Percentiles rank a stretch among this genome's conserved stretches.
Conservation (phyloP, 1,140 invertebrate species). For the Lepidurus couesii region DNA sequence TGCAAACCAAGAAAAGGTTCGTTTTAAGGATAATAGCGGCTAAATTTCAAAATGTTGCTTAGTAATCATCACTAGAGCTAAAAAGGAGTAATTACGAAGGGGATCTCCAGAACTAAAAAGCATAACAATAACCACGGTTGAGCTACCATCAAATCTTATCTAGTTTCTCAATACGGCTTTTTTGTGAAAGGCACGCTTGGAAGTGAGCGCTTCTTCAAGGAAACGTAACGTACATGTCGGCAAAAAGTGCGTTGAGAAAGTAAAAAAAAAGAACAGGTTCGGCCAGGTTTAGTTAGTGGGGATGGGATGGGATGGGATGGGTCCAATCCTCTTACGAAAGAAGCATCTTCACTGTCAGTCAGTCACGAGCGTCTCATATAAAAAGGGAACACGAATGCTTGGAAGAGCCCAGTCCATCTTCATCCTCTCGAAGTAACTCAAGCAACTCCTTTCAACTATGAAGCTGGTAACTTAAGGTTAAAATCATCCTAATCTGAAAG, state of each 20-base stretch:
- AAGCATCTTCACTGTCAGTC: not conserved
- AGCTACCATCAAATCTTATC: too few species aligned
- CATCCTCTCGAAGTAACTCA: not conserved
- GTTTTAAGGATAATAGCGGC: too few species aligned
- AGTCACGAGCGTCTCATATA: not conserved
- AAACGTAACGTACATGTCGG: not conserved
- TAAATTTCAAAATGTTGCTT: too few species aligned
- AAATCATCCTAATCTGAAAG: not conserved
- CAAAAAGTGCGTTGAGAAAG: not conserved
- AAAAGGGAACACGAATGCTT: not conserved
- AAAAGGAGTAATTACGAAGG: too few species aligned
- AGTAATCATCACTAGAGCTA: too few species aligned
- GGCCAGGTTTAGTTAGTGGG: not conserved
- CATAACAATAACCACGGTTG: too few species aligned
- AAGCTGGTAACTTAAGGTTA: not conserved
- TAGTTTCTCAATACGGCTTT: too few species aligned
- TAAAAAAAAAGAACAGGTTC: not conserved
- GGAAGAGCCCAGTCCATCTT: not conserved
- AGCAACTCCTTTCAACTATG: not conserved
- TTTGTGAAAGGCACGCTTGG: conserved; percentile 2
- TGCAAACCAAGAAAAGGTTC: too few species aligned
- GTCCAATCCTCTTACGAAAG: not conserved
- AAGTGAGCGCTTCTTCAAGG: not conserved
- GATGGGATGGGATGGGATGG: not conserved
- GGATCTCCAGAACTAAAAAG: too few species aligned